Percentiles rank a stretch among this genome's conserved stretches.
These are phyloP conservation scores for Drosophila kepulauana DNA, from an alignment of 1,140 invertebrate genomes.

Conservation along the genomic window DNA sequence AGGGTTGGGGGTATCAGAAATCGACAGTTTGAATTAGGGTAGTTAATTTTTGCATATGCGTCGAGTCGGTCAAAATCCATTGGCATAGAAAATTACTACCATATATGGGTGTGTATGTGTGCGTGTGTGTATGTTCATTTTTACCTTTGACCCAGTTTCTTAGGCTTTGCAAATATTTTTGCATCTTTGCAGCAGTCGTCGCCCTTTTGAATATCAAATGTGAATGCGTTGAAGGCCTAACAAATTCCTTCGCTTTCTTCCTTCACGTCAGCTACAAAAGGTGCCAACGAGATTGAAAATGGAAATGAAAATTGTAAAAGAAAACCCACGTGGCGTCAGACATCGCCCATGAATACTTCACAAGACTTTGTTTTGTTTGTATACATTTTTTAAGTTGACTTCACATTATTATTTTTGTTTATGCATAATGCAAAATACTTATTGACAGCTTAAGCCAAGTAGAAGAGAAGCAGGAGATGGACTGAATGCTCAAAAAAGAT, in stretches of 20 bases:
- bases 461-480: not conserved
- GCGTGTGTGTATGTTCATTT: slow-evolving; percentile 36
- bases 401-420: slow-evolving; percentile 66
- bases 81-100: slow-evolving; percentile 69
- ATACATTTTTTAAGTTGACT: slow-evolving; percentile 57
- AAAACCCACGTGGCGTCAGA: slow-evolving; percentile 64
- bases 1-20: slow-evolving; percentile 22
- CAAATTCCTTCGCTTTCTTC: slow-evolving; percentile 66
- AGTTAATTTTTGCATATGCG: slow-evolving; percentile 63
- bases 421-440: slow-evolving; percentile 62
- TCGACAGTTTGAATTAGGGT: slow-evolving; percentile 7
- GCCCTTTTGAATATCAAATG: slow-evolving; percentile 51
- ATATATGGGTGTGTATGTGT: slow-evolving; percentile 8
- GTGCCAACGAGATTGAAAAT: slow-evolving; percentile 23
- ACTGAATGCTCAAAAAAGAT: slow-evolving; percentile 2
- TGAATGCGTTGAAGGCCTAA: slow-evolving; percentile 50
- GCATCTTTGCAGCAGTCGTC: slow-evolving; percentile 49
- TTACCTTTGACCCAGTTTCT: slow-evolving; percentile 71
- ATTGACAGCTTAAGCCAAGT: slow-evolving; percentile 62
- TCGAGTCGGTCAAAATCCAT: slow-evolving; percentile 27
- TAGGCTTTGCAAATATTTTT: slow-evolving; percentile 66
- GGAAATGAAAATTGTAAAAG: slow-evolving; percentile 21
- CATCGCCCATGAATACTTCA: slow-evolving; percentile 16
- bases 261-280: slow-evolving; percentile 1
- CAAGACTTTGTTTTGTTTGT: slow-evolving; percentile 22